These are phyloP conservation scores for Paramacrobiotus metropolitanus DNA, from an alignment of 1,140 invertebrate species.

Conservation along the genomic window DNA sequence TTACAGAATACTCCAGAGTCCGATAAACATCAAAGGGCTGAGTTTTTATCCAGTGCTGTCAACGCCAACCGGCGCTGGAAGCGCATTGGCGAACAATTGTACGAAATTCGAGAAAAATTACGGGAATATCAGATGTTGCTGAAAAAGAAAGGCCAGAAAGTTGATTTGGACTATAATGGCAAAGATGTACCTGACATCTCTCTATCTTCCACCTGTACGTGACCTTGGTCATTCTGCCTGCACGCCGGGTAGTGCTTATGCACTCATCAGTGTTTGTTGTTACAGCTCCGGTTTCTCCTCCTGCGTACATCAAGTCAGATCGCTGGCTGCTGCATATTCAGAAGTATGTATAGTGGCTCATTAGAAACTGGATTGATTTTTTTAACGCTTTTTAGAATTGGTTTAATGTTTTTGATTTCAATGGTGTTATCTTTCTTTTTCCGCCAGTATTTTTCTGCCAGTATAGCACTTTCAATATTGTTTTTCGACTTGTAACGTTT, in stretches of 20 bases:
- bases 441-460: no score
- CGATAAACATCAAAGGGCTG: not conserved
- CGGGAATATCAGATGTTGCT: not conserved
- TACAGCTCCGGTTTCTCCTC: not conserved
- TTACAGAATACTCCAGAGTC: not conserved
- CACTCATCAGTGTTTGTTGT: no score
- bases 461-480: no score
- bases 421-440: no score
- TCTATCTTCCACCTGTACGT: not conserved
- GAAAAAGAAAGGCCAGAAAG: not conserved
- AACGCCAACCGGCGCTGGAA: not conserved
- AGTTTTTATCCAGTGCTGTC: not conserved
- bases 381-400: not conserved
- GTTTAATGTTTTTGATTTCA: no score
- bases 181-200: not conserved
- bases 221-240: no score
- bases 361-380: not conserved
- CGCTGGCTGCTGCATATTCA: not conserved
- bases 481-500: no score
- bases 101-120: not conserved
- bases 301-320: not conserved
- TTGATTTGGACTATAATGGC: not conserved
- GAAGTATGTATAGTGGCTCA: not conserved
- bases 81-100: not conserved
- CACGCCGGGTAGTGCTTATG: no score